Percentiles rank a stretch among this genome's conserved stretches.
phyloP scores from a whole-genome alignment of 2,888 invertebrate genomes.

The Lithophane semibrunnea region DNA sequence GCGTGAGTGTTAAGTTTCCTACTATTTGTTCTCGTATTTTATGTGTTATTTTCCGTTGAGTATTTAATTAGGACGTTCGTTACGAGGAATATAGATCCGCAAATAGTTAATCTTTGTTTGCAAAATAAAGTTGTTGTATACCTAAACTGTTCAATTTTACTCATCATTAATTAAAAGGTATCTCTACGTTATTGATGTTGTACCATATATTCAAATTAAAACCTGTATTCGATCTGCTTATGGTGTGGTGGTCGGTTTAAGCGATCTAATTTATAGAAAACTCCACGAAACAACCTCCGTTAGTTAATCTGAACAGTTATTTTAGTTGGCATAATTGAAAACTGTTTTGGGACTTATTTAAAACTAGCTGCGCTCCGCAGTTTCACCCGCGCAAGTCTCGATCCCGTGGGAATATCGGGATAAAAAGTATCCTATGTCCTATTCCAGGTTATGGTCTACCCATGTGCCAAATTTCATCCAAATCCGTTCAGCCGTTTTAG shows the following conservation, averaged over 20 bases:
- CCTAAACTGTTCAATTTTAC: background rate
- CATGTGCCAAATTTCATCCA: too few species aligned
- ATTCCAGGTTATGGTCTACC: too few species aligned
- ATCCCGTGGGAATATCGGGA: too few species aligned
- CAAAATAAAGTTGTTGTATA: background rate
- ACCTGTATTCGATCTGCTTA: background rate
- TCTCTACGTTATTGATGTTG: background rate
- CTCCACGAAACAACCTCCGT: background rate
- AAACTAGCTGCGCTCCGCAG: too few species aligned
- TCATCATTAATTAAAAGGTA: background rate
- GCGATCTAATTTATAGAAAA: background rate
- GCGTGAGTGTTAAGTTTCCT: conserved; percentile 64
- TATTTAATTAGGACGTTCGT: conserved; percentile 27
- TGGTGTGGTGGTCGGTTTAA: background rate
- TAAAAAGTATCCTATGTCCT: too few species aligned
- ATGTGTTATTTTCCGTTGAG: conserved; percentile 31
- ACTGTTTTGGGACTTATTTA: background rate
- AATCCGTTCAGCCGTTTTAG: too few species aligned
- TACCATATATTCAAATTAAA: background rate
- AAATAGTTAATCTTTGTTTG: conserved; percentile 16
- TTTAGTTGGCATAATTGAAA: background rate
- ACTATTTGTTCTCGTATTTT: conserved; percentile 35
- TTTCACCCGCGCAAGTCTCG: too few species aligned
- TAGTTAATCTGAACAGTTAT: background rate
- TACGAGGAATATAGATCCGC: background rate